phyloP scores from a whole-genome alignment of 2,797 vertebrate species.

The Leptoclinus maculatus region DNA sequence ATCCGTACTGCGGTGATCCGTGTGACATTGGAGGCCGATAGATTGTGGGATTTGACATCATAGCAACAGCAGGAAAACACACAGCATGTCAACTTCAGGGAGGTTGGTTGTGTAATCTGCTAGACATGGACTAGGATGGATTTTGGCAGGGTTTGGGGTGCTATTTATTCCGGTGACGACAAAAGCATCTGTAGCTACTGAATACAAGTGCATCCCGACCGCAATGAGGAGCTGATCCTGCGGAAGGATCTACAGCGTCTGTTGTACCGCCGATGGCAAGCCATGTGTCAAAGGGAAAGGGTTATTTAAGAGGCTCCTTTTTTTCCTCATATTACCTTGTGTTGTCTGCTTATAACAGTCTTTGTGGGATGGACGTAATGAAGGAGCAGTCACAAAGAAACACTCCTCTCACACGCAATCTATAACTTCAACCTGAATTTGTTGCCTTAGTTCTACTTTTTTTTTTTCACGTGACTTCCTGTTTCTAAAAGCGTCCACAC shows the following conservation, averaged over 20 bases:
- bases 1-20: background rate
- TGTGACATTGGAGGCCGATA: constrained; percentile 1
- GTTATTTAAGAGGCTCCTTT: constrained; percentile 1
- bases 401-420: constrained; percentile 4
- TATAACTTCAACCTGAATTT: constrained; percentile 24
- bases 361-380: background rate
- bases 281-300: background rate
- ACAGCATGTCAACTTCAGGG: constrained; percentile 16
- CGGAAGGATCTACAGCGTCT: constrained; percentile 4
- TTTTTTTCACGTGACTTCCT: constrained; percentile 49
- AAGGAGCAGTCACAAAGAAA: constrained; percentile 11
- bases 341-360: background rate
- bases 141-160: constrained; percentile 23
- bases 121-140: constrained; percentile 41
- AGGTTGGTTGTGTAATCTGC: constrained; percentile 35
- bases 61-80: constrained; percentile 37
- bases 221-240: background rate
- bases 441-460: constrained; percentile 49
- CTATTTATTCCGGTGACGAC: constrained; percentile 27
- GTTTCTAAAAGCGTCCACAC: constrained; percentile 40
- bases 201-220: constrained; percentile 36
- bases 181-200: constrained; percentile 31
- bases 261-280: background rate
- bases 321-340: background rate
- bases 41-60: constrained; percentile 29